A percentile compares a stretch with the other conserved stretches of the same genome.
phyloP scores from a whole-genome alignment of 2,797 vertebrate species.

The Enteromius thamalakanensis region DNA sequence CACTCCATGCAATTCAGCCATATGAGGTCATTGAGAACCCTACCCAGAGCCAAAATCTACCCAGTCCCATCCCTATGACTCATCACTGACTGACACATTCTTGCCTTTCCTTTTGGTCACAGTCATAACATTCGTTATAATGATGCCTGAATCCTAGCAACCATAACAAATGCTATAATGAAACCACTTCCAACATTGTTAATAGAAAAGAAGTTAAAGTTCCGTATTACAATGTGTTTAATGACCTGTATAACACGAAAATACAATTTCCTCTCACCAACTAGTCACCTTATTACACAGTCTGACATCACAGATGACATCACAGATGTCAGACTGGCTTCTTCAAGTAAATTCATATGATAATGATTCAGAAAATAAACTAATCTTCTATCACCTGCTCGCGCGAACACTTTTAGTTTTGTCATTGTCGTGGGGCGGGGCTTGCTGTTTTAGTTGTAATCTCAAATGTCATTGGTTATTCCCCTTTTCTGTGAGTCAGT shows the following conservation, averaged over 20 bases:
- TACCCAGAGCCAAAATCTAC: slow-evolving; percentile 1
- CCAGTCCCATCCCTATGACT: slow-evolving; percentile 56
- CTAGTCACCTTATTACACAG: not conserved
- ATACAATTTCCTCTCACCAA: not conserved
- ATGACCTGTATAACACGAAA: not conserved
- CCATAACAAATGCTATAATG: slow-evolving; percentile 9
- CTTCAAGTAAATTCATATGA: not conserved
- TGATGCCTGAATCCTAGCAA: slow-evolving; percentile 51
- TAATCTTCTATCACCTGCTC: not conserved
- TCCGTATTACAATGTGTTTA: not conserved
- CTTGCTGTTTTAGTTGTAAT: too few relatives aligned
- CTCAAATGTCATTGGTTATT: too few relatives aligned
- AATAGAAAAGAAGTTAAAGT: not conserved
- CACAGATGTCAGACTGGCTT: not conserved
- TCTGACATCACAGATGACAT: not conserved
- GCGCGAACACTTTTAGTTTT: too few relatives aligned
- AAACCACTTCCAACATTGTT: not conserved
- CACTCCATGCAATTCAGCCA: slow-evolving; percentile 9
- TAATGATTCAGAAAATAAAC: not conserved
- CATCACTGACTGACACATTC: slow-evolving; percentile 46
- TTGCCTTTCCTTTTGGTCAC: slow-evolving; percentile 58
- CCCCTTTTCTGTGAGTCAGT: too few relatives aligned
- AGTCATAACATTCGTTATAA: slow-evolving; percentile 60
- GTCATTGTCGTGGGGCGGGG: too few relatives aligned
- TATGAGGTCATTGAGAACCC: slow-evolving; percentile 32